Evolutionary conservation across 1,140 invertebrate species (phyloP), one percentile per base, ranked within the genome.

Genomic region (Neodiprion fabricii): DNA sequence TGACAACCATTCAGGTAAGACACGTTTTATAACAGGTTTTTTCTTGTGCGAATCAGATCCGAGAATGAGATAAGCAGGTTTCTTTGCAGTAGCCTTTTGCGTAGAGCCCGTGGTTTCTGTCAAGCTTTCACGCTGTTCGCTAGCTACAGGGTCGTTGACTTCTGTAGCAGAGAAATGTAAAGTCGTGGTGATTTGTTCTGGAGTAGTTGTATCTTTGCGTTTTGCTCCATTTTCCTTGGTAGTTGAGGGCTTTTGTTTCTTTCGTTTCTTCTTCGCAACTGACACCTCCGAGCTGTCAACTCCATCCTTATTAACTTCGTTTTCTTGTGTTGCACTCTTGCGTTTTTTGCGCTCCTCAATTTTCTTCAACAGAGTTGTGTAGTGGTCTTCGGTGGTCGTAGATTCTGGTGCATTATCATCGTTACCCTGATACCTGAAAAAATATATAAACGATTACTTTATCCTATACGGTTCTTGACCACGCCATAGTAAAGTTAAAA

Each of bases 1-100:
- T 1, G 93, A 91, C 48, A 98, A 84, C 97, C 97, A 99, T 76
- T 94, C 88, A 23, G 97, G 97, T 67, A 98, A 85, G 21, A 95
- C 91, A 85, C 95, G 90, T 82, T 92, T 91, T 9, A 95, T 92
- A 87, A 89, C 48, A 68, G 73, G 72, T 11, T 21, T 72, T 73
- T 85, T 87, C 28, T 78, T 83, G n/a, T 80, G 76, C 74, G 79
- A 75, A 71, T 80, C 80, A 48, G 68, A 71, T 7, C 86, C 86
- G 9, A 89, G 67, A 67, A 89, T 76, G 14, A 80, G 83, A 73
- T 88, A 89, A 76, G 81, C 76, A 71, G 78, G 67, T 10, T 11
- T 17, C n/a, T 72, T 61, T 40, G 28, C 28, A 40, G 70, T 70
- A 9, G n/a, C 48, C 67, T 28, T 70, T 48, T 10, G 49, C 11